Evolutionary conservation across 2,797 vertebrate genomes (phyloP).

Genomic region (Petrocephalus schoutedeni): DNA sequence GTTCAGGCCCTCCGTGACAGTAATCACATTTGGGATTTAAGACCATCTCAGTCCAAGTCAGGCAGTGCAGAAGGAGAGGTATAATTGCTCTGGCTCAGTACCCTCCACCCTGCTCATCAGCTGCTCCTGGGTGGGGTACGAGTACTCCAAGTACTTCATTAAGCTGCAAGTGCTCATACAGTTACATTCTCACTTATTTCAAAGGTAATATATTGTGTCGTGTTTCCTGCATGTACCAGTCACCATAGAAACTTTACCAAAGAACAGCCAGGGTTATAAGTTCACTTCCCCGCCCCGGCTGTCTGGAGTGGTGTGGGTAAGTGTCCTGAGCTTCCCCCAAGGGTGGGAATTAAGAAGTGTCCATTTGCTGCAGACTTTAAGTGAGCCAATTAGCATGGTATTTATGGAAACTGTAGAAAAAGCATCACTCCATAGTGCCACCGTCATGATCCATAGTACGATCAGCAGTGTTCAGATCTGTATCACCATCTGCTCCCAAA

Average conservation of each 20-base stretch:
- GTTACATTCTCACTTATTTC: neutral
- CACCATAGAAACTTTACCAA: neutral
- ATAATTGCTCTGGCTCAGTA: constrained; percentile 30
- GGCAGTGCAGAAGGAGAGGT: constrained; percentile 43
- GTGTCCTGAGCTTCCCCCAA: neutral
- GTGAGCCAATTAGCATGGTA: neutral
- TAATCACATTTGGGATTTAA: neutral
- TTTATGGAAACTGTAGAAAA: neutral
- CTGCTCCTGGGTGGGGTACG: constrained; percentile 79
- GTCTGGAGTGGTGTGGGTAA: neutral
- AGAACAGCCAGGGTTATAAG: neutral
- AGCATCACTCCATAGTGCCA: neutral
- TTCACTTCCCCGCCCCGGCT: neutral
- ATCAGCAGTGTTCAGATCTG: neutral
- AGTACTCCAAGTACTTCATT: constrained; percentile 58
- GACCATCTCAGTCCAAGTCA: constrained; percentile 25
- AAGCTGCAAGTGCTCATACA: neutral
- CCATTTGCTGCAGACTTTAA: neutral
- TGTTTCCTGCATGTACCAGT: neutral
- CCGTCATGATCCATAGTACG: neutral
- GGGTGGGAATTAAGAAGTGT: neutral
- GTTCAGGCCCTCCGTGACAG: neutral
- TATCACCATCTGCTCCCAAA: neutral
- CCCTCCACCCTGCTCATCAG: constrained; percentile 41
- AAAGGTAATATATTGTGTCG: neutral